phyloP scores from a whole-genome alignment of 92 coral and sea anemone species.

The Palythoa heliodiscus region DNA sequence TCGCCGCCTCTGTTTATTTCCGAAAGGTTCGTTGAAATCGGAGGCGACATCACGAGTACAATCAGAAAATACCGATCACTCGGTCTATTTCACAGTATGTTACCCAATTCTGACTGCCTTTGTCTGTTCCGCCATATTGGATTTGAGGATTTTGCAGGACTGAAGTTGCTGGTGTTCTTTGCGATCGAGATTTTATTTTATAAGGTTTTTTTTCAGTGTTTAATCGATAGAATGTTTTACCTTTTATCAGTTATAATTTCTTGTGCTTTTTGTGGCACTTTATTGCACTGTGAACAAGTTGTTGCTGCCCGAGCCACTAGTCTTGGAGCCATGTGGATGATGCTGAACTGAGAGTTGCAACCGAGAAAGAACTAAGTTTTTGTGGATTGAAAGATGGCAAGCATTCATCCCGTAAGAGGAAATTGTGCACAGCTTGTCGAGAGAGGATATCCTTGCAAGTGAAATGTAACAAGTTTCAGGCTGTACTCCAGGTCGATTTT shows the following conservation, averaged over 20 bases:
- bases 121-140: constrained; percentile 23
- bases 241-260: neutral
- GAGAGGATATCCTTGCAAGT: constrained; percentile 10
- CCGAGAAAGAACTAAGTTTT: constrained; percentile 23
- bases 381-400: constrained; percentile 45
- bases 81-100: constrained; percentile 35
- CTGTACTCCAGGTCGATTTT: neutral
- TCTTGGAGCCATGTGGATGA: constrained; percentile 45
- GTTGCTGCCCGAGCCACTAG: constrained; percentile 48
- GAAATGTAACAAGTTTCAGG: constrained; percentile 4
- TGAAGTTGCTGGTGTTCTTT: constrained; percentile 14
- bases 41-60: constrained; percentile 45
- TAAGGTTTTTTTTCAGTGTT: neutral
- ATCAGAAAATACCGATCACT: constrained; percentile 40
- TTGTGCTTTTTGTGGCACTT: constrained; percentile 22
- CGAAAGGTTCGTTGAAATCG: constrained; percentile 10
- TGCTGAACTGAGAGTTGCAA: constrained; percentile 36
- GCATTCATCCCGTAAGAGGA: constrained; percentile 40
- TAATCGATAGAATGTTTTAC: constrained; percentile 1
- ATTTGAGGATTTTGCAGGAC: neutral
- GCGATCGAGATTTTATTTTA: neutral
- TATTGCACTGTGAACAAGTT: constrained; percentile 19
- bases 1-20: neutral
- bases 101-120: neutral
- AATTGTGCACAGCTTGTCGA: constrained; percentile 40